Base-by-base conservation (phyloP, 2,888 invertebrate genomes). In the Crepidodera aurea region DNA sequence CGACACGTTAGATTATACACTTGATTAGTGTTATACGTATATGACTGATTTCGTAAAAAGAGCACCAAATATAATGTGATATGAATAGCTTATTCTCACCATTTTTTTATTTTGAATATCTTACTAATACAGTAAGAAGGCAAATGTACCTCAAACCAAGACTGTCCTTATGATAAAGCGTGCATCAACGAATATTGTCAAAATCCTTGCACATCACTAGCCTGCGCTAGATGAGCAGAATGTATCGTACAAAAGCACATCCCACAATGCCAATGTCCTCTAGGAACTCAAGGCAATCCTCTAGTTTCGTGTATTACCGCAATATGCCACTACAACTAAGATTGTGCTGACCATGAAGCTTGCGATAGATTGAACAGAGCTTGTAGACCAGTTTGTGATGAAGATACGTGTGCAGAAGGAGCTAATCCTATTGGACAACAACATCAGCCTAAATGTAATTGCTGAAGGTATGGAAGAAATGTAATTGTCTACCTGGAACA, bases 321-420 rank as follows among this genome's bases (percentile, higher is more conserved):
- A 6, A 86, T 90, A 39, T 94, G 94, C 71, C 93, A 93, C 74
- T 93, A 92, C 79, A 93, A 94, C 75, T 93, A 94, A 74, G 94
- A 95, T 75, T 95, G 94, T 71, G 91, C 90, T 27, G 90, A 91
- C 72, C 86, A 91, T 67, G 93, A 94, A 79, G 87, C 91, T 29
- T 95, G 94, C 78, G 92, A 94, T 75, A 84, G 93, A 62, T 83
- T 93, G 10, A 94, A 94, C 77, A 85, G 93, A 69, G 86, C 92
- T 0, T 94, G 95, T 74, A 86, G 91, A 71, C 90, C 91, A 0
- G 93, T 90, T 19, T 94, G 94, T 76, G 88, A 90, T 3, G 89
- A 89, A n/a, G 89, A 90, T 58, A 88, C 90, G 0, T 96, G 96
- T 75, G 92, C 92, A 0, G 84, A 86, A 0, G 88, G 87, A 15